A percentile compares a stretch with the other conserved stretches of the same genome.
Evolutionary conservation across 2,888 invertebrate species (phyloP).

Genomic region (Lasius platythorax): DNA sequence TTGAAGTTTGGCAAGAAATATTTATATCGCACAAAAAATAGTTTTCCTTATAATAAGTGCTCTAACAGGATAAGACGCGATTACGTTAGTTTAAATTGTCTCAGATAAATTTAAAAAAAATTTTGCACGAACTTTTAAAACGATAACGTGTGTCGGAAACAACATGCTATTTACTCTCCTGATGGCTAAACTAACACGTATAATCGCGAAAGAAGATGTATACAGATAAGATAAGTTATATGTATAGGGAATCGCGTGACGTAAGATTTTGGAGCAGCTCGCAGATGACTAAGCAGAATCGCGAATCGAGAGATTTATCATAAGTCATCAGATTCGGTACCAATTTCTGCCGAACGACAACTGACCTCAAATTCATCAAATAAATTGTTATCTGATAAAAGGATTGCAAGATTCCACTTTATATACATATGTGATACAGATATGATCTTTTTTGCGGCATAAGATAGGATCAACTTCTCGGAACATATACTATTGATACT

Average conservation of each 20-base stretch:
- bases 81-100: no score
- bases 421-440: background rate
- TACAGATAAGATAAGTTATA: slow-evolving; percentile 41
- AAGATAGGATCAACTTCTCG: slow-evolving; percentile 40
- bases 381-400: background rate
- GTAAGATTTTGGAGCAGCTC: slow-evolving; percentile 26
- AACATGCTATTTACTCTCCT: slow-evolving; percentile 26
- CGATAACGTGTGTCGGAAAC: slow-evolving; percentile 15
- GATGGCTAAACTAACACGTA: background rate
- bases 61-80: background rate
- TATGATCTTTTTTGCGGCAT: background rate
- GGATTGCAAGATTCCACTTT: background rate
- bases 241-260: slow-evolving; percentile 38
- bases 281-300: slow-evolving; percentile 42
- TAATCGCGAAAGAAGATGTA: background rate
- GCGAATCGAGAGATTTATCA: background rate
- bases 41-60: background rate
- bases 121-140: background rate
- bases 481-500: background rate
- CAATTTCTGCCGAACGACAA: background rate
- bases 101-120: no score
- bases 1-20: background rate
- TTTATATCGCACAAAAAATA: background rate
- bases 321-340: background rate
- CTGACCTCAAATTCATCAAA: background rate